phyloP scores from a whole-genome alignment of 2,797 vertebrate genomes.

The Danio tinwini region DNA sequence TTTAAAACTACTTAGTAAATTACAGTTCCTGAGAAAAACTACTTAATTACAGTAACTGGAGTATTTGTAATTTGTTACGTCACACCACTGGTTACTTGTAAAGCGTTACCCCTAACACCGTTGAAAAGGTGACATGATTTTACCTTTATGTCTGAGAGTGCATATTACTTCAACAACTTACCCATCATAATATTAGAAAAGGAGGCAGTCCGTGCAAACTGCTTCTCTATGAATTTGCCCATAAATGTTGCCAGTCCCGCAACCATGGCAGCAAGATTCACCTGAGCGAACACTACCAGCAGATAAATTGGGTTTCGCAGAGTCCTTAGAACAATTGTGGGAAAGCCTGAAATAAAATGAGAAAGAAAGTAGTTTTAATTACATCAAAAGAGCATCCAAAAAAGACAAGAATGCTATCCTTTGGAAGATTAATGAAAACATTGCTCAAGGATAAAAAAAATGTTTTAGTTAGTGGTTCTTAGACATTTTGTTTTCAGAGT shows the following conservation, averaged over 20 bases:
- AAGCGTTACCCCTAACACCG: too few species aligned
- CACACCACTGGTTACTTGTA: too few species aligned
- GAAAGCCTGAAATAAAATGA: slow-evolving; percentile 82
- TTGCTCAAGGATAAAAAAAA: too few species aligned
- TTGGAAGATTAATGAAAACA: neutral
- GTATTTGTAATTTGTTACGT: too few species aligned
- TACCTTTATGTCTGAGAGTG: neutral
- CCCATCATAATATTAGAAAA: slow-evolving; percentile 90
- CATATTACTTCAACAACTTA: slow-evolving; percentile 57
- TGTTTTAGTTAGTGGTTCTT: too few species aligned
- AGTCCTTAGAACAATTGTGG: slow-evolving; percentile 81
- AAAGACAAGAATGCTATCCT: neutral
- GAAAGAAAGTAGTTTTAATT: slow-evolving; percentile 21
- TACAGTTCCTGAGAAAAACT: too few species aligned
- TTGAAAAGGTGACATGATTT: neutral
- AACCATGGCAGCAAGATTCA: slow-evolving; percentile 84
- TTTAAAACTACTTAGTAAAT: too few species aligned
- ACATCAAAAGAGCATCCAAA: neutral
- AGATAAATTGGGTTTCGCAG: slow-evolving; percentile 86
- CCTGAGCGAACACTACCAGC: slow-evolving; percentile 88
- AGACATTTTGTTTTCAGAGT: neutral
- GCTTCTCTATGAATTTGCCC: slow-evolving; percentile 91
- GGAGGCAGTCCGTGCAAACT: slow-evolving; percentile 83
- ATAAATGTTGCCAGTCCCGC: slow-evolving; percentile 92
- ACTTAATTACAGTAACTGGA: too few species aligned